Conservation (phyloP, 2,113 vertebrate species). For the Antechinus flavipes region DNA sequence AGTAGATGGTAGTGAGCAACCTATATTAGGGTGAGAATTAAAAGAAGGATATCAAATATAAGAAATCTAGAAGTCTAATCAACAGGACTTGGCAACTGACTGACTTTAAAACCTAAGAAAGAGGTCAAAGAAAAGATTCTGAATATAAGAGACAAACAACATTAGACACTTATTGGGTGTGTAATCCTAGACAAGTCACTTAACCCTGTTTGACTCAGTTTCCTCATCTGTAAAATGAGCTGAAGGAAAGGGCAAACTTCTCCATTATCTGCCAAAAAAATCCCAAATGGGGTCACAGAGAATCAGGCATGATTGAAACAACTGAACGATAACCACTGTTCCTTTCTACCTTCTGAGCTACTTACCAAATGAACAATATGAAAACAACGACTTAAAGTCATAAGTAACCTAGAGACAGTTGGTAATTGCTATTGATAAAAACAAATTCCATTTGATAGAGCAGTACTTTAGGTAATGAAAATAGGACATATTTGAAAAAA, state of each 20-base stretch:
- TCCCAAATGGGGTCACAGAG: neutral
- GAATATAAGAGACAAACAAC: no score
- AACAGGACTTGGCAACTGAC: no score
- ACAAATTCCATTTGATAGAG: conserved; percentile 57
- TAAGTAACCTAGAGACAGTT: conserved; percentile 77
- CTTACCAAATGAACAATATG: conserved; percentile 78
- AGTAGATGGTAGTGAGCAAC: neutral
- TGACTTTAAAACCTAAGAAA: no score
- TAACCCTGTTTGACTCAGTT: neutral
- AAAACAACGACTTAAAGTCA: conserved; percentile 73
- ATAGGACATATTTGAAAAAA: conserved; percentile 66
- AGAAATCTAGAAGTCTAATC: no score
- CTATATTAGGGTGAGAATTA: neutral
- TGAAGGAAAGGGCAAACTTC: neutral
- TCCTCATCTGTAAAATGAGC: neutral
- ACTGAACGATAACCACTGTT: neutral
- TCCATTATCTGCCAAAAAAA: neutral
- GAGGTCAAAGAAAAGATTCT: no score
- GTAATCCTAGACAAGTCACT: neutral
- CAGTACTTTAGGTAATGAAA: conserved; percentile 60
- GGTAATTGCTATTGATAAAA: conserved; percentile 76
- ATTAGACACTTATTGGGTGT: neutral
- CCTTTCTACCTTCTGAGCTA: conserved; percentile 30
- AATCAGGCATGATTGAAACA: neutral
- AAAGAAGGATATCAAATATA: no score